These are phyloP conservation scores for Sternarchorhynchus goeldii DNA, from an alignment of 2,797 vertebrate genomes.

Conservation along the genomic window DNA sequence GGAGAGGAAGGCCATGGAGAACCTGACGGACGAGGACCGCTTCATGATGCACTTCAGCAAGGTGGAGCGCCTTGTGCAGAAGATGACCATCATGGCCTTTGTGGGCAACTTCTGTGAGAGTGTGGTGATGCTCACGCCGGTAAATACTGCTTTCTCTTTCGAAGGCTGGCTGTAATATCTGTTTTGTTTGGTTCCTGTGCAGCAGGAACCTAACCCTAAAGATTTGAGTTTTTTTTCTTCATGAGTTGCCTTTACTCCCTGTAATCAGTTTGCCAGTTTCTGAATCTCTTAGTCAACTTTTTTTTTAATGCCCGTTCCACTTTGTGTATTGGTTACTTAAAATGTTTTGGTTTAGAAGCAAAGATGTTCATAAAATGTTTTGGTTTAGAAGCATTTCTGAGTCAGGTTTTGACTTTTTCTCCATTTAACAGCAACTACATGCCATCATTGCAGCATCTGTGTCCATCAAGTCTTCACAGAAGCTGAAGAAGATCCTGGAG, in stretches of 20 bases:
- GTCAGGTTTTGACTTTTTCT: conserved; percentile 33
- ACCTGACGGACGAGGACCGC: conserved; percentile 90
- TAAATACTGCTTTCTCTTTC: conserved; percentile 53
- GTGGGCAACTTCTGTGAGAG: conserved; percentile 94
- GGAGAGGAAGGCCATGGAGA: conserved; percentile 91
- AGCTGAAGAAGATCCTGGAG: conserved; percentile 98
- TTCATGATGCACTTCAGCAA: conserved; percentile 99
- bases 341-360: not conserved
- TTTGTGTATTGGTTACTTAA: not conserved
- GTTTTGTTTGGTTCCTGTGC: not conserved
- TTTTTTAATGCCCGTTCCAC: not conserved
- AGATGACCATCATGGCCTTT: conserved; percentile 99
- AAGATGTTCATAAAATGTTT: not conserved
- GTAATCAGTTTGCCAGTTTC: too few species aligned
- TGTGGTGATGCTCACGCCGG: conserved; percentile 94
- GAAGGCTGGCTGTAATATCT: not conserved
- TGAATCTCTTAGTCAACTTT: too few species aligned
- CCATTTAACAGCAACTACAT: conserved; percentile 87
- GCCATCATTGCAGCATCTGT: conserved; percentile 95
- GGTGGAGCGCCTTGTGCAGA: conserved; percentile 96
- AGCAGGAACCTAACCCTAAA: too few species aligned
- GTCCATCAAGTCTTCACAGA: conserved; percentile 98
- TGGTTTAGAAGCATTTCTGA: not conserved
- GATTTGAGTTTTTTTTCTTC: not conserved
- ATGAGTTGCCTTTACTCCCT: not conserved